Evolutionary conservation across 2,888 invertebrate species (phyloP).

Genomic region (Drosophila longiperda): DNA sequence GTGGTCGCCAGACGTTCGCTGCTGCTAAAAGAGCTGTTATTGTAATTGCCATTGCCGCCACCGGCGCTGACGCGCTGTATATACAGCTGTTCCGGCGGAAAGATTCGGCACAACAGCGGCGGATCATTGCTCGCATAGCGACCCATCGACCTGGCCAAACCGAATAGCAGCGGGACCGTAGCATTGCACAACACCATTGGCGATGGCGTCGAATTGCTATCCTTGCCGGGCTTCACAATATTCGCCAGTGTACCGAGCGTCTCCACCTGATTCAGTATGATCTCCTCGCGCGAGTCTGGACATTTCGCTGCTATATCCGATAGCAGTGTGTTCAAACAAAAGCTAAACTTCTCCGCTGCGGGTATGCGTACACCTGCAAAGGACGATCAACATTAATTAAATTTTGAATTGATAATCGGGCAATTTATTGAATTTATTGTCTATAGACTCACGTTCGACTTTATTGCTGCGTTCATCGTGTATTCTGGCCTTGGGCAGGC

Average conservation of each 20-base stretch:
- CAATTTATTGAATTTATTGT: not conserved
- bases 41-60: slow-evolving; percentile 32
- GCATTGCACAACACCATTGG: slow-evolving; percentile 93
- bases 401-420: not conserved
- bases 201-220: slow-evolving; percentile 85
- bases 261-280: slow-evolving; percentile 93
- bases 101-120: slow-evolving; percentile 93
- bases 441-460: slow-evolving; percentile 88
- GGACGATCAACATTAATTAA: too few species aligned
- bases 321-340: slow-evolving; percentile 96
- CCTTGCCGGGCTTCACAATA: slow-evolving; percentile 88
- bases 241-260: slow-evolving; percentile 91
- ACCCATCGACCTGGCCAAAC: slow-evolving; percentile 95
- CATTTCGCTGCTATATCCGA: slow-evolving; percentile 95
- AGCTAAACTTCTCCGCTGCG: slow-evolving; percentile 97
- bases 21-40: slow-evolving; percentile 78
- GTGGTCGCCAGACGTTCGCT: slow-evolving; percentile 89
- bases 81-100: slow-evolving; percentile 91
- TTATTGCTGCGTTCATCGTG: slow-evolving; percentile 89
- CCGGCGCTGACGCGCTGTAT: slow-evolving; percentile 73
- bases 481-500: slow-evolving; percentile 91
- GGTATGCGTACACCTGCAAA: slow-evolving; percentile 90
- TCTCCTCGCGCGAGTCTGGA: slow-evolving; percentile 90
- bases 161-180: slow-evolving; percentile 94
- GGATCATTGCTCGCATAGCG: slow-evolving; percentile 92